phyloP scores from a whole-genome alignment of 2,888 invertebrate species.

The Mantis religiosa region DNA sequence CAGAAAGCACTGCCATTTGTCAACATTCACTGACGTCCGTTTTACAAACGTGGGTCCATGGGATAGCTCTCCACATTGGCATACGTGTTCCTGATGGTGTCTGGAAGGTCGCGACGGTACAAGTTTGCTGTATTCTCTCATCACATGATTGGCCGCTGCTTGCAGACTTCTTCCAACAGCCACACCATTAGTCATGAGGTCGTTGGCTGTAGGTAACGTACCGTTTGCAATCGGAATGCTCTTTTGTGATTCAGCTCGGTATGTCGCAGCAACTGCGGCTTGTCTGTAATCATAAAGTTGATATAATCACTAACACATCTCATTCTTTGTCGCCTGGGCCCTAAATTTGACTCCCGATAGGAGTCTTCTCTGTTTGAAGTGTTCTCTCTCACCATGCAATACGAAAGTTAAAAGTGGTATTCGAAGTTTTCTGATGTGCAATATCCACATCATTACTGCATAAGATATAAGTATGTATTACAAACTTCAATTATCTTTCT shows the following conservation, averaged over 20 bases:
- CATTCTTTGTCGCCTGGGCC: no score
- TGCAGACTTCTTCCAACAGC: constrained; percentile 46
- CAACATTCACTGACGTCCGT: no score
- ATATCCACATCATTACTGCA: no score
- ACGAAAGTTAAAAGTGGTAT: no score
- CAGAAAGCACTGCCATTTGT: no score
- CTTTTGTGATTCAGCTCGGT: background rate
- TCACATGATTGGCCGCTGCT: background rate
- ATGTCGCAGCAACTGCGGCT: constrained; percentile 32
- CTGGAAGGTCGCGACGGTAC: constrained; percentile 36
- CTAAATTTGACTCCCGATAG: no score
- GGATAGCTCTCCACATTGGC: constrained; percentile 46
- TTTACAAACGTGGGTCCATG: constrained; percentile 40
- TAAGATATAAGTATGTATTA: no score
- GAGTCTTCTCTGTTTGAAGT: no score
- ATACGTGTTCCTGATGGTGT: constrained; percentile 43
- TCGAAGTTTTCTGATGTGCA: no score
- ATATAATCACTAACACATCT: no score
- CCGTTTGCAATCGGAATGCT: background rate
- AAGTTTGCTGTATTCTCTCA: background rate
- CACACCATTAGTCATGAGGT: constrained; percentile 40
- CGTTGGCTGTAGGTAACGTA: background rate
- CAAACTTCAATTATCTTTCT: no score
- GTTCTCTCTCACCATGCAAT: no score
- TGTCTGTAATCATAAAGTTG: constrained; percentile 24